Percentiles rank a stretch among this genome's conserved stretches.
Conservation (phyloP, 2,888 invertebrate species). For the Desoria tigrina region DNA sequence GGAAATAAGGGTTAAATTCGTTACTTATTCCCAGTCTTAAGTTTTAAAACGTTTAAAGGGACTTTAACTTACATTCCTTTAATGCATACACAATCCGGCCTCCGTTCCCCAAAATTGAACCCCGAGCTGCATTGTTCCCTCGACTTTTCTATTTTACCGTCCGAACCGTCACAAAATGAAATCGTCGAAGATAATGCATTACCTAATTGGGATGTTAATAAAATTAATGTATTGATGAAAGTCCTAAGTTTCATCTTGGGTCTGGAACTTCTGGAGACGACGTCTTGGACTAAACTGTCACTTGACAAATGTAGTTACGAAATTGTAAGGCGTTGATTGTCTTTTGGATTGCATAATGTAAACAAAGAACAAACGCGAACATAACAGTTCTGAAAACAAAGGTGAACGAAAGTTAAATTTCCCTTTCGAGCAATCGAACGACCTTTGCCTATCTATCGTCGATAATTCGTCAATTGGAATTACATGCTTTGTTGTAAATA, state of each 20-base stretch:
- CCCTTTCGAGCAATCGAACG: no score
- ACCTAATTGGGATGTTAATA: not conserved
- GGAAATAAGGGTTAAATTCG: not conserved
- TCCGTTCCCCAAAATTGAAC: constrained; percentile 30
- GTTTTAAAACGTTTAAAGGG: no score
- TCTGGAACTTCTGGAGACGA: not conserved
- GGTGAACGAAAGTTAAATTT: no score
- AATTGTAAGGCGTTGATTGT: no score
- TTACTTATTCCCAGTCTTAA: not conserved
- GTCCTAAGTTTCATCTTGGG: not conserved
- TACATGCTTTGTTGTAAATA: no score
- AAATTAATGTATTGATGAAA: not conserved
- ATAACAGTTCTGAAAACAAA: no score
- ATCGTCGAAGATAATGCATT: not conserved
- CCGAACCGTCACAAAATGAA: constrained; percentile 33
- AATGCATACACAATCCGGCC: constrained; percentile 45
- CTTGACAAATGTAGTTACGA: no score
- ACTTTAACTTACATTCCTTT: constrained; percentile 48
- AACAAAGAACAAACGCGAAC: no score
- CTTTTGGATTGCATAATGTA: no score
- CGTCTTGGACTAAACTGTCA: not conserved
- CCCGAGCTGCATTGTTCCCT: constrained; percentile 37
- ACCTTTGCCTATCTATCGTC: no score
- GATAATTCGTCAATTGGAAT: no score
- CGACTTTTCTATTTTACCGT: constrained; percentile 18